Evolutionary conservation across 2,888 invertebrate genomes (phyloP).

Genomic region (Drosophila mimetica): DNA sequence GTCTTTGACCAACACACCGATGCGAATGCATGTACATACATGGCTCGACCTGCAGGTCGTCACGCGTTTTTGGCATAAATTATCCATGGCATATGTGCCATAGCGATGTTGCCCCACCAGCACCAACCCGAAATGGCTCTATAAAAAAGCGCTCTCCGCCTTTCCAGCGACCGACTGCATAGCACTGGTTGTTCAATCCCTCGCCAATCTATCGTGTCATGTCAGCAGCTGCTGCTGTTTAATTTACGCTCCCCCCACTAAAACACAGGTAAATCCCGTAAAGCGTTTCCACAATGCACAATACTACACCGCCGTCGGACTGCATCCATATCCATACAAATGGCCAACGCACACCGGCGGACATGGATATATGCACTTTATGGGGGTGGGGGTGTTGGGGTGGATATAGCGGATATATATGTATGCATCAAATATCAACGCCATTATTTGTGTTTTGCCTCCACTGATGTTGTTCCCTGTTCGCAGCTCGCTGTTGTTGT

Average conservation of each 20-base stretch:
- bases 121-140: slow-evolving; percentile 14
- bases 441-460: slow-evolving; percentile 64
- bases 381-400: slow-evolving; percentile 3
- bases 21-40: slow-evolving; percentile 11
- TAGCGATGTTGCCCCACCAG: slow-evolving; percentile 48
- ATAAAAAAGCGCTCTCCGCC: slow-evolving; percentile 18
- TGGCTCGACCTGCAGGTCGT: slow-evolving; percentile 32
- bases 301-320: slow-evolving; percentile 41
- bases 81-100: slow-evolving; percentile 62
- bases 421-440: slow-evolving; percentile 65
- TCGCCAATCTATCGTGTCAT: slow-evolving; percentile 61
- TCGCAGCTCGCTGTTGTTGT: slow-evolving; percentile 30
- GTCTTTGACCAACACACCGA: slow-evolving; percentile 43
- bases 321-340: slow-evolving; percentile 65
- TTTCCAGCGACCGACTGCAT: not conserved
- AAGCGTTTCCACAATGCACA: slow-evolving; percentile 56
- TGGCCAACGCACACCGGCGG: slow-evolving; percentile 39
- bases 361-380: slow-evolving; percentile 27
- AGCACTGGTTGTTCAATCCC: slow-evolving; percentile 24
- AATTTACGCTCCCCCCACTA: slow-evolving; percentile 61
- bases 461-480: slow-evolving; percentile 38
- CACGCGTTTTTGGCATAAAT: slow-evolving; percentile 75
- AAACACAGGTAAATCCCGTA: slow-evolving; percentile 71
- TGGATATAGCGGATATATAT: slow-evolving; percentile 11
- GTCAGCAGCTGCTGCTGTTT: slow-evolving; percentile 78